Conservation (phyloP, 2,113 vertebrate genomes). For the Paramisgurnus dabryanus region DNA sequence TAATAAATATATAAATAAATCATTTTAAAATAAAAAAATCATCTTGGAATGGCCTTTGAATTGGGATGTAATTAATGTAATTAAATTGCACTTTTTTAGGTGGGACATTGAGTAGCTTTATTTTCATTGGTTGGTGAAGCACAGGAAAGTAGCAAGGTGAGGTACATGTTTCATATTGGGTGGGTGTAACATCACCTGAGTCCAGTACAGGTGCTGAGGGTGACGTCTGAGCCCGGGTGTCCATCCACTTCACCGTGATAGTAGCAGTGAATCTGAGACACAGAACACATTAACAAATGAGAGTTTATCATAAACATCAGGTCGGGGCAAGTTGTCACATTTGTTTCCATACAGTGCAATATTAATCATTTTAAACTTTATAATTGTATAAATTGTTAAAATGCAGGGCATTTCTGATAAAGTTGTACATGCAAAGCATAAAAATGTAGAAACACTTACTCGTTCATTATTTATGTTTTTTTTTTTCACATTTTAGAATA, state of each 20-base stretch:
- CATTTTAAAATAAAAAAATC: no score
- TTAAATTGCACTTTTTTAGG: conserved; percentile 16
- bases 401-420: no score
- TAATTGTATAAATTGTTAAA: no score
- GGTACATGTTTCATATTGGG: background rate
- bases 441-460: no score
- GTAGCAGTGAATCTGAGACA: conserved; percentile 76
- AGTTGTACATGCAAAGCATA: no score
- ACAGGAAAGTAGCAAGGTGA: background rate
- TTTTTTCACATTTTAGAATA: no score
- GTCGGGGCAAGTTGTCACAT: background rate
- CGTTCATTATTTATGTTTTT: no score
- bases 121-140: conserved; percentile 16
- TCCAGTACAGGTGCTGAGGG: conserved; percentile 74
- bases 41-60: no score
- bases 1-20: no score
- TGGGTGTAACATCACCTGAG: conserved; percentile 66
- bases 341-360: background rate
- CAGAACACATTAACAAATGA: background rate
- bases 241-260: conserved; percentile 78
- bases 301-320: background rate
- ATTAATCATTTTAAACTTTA: no score
- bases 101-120: background rate
- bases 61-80: background rate
- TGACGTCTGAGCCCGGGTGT: conserved; percentile 68